phyloP scores from a whole-genome alignment of 2,888 invertebrate species.

The Zygaena filipendulae region DNA sequence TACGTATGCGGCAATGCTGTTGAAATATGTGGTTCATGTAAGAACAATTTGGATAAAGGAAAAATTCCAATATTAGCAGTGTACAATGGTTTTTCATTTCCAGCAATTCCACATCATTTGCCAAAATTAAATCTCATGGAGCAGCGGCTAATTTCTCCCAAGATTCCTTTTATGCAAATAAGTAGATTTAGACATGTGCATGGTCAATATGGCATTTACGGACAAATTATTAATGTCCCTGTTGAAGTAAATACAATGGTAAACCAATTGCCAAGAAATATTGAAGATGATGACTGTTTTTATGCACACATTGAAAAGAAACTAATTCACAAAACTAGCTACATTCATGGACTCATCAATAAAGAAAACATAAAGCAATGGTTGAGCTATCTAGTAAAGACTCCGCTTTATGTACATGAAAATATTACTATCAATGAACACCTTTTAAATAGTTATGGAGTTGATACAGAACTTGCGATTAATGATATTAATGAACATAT shows the following conservation, averaged over 20 bases:
- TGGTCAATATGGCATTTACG: conserved; percentile 21
- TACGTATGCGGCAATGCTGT: not conserved
- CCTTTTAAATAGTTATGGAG: conserved; percentile 16
- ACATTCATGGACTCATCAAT: conserved; percentile 18
- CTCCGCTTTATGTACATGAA: conserved; percentile 20
- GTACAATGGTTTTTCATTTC: conserved; percentile 23
- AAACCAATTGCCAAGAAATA: conserved; percentile 19
- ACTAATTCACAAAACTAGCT: conserved; percentile 19
- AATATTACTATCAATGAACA: conserved; percentile 18
- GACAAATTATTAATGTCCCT: conserved; percentile 26
- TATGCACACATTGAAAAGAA: conserved; percentile 18
- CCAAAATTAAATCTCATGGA: conserved; percentile 18
- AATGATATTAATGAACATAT: conserved; percentile 21
- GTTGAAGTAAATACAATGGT: conserved; percentile 23
- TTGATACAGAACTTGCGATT: conserved; percentile 14
- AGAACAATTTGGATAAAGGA: conserved; percentile 11
- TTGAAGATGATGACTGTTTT: conserved; percentile 19
- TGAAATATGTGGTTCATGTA: not conserved
- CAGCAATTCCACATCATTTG: conserved; percentile 20
- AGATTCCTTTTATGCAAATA: conserved; percentile 25
- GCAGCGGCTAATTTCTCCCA: conserved; percentile 21
- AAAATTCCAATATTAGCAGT: conserved; percentile 15
- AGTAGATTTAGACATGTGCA: conserved; percentile 22
- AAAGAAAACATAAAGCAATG: conserved; percentile 19
- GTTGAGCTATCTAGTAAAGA: conserved; percentile 19